Percentiles rank a stretch among this genome's conserved stretches.
These are phyloP conservation scores for Diglossa brunneiventris DNA, from an alignment of 2,113 vertebrate species.

Conservation along the genomic window DNA sequence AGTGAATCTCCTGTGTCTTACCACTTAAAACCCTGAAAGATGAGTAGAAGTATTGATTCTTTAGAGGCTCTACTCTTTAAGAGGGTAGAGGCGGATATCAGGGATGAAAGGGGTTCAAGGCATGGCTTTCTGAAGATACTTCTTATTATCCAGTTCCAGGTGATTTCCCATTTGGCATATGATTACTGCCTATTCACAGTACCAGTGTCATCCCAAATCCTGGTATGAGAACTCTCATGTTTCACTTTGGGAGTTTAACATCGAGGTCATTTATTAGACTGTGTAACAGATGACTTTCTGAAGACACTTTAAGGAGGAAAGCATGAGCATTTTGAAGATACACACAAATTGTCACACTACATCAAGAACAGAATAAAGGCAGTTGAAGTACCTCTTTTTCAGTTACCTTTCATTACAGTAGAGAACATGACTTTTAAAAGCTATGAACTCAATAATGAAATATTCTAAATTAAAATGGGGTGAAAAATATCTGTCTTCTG, in stretches of 20 bases:
- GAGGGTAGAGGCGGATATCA: neutral
- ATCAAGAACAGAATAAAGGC: neutral
- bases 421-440: neutral
- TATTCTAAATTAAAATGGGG: neutral
- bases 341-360: neutral
- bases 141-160: neutral
- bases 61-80: neutral
- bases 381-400: neutral
- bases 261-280: neutral
- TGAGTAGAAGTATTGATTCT: neutral
- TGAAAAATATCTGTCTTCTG: neutral
- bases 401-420: neutral
- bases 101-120: neutral
- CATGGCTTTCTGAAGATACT: neutral
- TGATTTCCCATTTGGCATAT: neutral
- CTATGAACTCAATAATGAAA: neutral
- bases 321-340: neutral
- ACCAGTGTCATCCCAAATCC: neutral
- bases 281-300: neutral
- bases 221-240: neutral
- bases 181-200: neutral
- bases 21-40: neutral
- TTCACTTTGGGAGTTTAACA: neutral
- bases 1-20: neutral
- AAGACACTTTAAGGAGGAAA: neutral